Evolutionary conservation across 2,113 vertebrate genomes (phyloP).

Genomic region (Atherinomorus stipes): DNA sequence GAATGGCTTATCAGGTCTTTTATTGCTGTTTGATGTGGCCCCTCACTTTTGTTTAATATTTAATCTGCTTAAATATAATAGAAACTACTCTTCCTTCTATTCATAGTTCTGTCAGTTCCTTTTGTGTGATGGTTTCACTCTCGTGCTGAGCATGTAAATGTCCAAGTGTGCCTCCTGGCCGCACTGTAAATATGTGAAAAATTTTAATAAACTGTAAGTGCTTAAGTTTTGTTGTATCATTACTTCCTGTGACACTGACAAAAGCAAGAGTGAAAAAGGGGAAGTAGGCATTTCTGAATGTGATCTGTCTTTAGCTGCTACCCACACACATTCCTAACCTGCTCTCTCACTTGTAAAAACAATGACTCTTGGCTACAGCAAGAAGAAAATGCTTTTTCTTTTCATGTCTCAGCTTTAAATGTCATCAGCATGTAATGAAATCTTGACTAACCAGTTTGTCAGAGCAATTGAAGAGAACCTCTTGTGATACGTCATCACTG

Average conservation of each 20-base stretch:
- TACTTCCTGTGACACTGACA: conserved; percentile 7
- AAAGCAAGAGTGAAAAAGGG: background rate
- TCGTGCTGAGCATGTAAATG: conserved; percentile 12
- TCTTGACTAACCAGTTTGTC: background rate
- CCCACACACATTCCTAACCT: conserved; percentile 57
- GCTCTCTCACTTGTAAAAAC: conserved; percentile 18
- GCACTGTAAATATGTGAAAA: conserved; percentile 31
- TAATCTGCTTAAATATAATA: conserved; percentile 40
- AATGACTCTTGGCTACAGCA: conserved; percentile 7
- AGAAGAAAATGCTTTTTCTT: background rate
- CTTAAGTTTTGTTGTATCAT: conserved; percentile 18
- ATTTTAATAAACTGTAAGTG: conserved; percentile 41
- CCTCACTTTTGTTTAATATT: conserved; percentile 41
- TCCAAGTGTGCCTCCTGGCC: conserved; percentile 3
- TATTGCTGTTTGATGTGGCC: background rate
- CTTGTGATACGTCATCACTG: background rate
- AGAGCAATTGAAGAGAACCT: background rate
- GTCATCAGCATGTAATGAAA: background rate
- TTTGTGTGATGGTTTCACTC: conserved; percentile 46
- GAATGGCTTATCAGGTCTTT: background rate
- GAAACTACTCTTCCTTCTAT: conserved; percentile 22
- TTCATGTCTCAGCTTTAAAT: background rate
- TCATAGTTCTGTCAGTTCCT: conserved; percentile 13
- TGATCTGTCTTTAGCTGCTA: background rate
- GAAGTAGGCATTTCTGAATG: background rate